Evolutionary conservation across 1,140 invertebrate species (phyloP).

Genomic region (Diachasma alloeum): DNA sequence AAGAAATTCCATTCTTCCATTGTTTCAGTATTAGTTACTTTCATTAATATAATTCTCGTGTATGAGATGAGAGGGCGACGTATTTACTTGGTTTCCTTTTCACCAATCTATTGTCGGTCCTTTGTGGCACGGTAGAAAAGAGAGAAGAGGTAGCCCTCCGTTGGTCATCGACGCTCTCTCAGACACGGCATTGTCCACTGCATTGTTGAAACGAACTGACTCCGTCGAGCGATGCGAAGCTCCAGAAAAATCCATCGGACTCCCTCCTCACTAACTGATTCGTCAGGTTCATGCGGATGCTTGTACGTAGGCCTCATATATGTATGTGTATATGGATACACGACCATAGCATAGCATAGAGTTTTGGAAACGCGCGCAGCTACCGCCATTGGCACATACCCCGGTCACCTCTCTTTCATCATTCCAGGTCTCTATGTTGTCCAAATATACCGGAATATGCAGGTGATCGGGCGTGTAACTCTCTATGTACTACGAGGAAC

Average conservation of each 20-base stretch:
- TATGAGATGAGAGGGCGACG: constrained; percentile 30
- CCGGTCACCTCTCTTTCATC: constrained; percentile 2
- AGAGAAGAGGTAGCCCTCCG: background rate
- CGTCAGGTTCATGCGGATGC: background rate
- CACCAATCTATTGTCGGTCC: constrained; percentile 47
- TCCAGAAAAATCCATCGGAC: background rate
- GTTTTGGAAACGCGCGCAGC: background rate
- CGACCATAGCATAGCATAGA: too few species aligned
- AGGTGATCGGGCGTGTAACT: background rate
- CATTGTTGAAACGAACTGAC: constrained; percentile 39
- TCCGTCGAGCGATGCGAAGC: background rate
- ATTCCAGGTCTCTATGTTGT: background rate
- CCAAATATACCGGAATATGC: background rate
- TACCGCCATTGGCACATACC: background rate
- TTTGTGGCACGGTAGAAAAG: background rate
- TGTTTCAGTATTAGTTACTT: constrained; percentile 47
- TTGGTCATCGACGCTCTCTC: constrained; percentile 39
- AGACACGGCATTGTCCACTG: constrained; percentile 36
- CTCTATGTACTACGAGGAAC: background rate
- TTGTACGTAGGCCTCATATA: background rate
- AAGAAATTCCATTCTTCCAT: constrained; percentile 25
- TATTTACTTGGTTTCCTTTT: constrained; percentile 55
- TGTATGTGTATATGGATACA: too few species aligned
- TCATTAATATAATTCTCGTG: constrained; percentile 53
- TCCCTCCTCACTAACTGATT: background rate